Percentiles rank a stretch among this genome's conserved stretches.
Conservation (phyloP, 2,113 vertebrate species). For the Oceanodroma tethys region DNA sequence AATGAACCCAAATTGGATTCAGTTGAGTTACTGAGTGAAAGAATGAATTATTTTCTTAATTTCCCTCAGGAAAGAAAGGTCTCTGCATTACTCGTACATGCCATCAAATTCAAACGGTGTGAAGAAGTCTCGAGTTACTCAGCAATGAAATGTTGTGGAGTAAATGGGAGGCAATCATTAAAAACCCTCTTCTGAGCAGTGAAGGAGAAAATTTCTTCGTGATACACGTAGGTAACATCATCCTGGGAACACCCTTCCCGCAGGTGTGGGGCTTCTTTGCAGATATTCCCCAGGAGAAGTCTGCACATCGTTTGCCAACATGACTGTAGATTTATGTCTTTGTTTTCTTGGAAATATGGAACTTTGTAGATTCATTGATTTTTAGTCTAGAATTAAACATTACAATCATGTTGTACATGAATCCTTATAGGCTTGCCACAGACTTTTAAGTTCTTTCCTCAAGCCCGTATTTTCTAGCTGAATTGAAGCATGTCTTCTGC, state of each 20-base stretch:
- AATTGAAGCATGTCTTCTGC: not conserved
- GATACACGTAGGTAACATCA: not conserved
- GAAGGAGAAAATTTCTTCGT: not conserved
- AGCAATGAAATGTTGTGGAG: not conserved
- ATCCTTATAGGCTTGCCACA: not conserved
- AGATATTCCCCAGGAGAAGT: not conserved
- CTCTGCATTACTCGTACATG: not conserved
- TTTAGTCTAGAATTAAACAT: not conserved
- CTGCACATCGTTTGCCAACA: not conserved
- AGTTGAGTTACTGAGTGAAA: not conserved
- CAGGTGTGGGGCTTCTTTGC: not conserved
- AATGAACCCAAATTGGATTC: conserved; percentile 17
- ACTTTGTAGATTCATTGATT: not conserved
- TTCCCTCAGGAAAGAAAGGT: conserved; percentile 36
- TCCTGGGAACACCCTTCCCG: not conserved
- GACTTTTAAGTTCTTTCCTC: not conserved
- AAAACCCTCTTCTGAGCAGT: not conserved
- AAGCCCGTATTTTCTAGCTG: not conserved
- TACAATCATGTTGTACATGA: not conserved
- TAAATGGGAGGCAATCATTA: not conserved
- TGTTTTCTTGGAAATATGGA: not conserved
- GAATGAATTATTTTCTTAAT: conserved; percentile 48
- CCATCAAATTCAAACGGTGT: conserved; percentile 7
- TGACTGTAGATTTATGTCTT: not conserved
- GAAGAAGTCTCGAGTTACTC: not conserved